phyloP scores from a whole-genome alignment of 1,140 invertebrate genomes.

The Druon quercuslanigerum region DNA sequence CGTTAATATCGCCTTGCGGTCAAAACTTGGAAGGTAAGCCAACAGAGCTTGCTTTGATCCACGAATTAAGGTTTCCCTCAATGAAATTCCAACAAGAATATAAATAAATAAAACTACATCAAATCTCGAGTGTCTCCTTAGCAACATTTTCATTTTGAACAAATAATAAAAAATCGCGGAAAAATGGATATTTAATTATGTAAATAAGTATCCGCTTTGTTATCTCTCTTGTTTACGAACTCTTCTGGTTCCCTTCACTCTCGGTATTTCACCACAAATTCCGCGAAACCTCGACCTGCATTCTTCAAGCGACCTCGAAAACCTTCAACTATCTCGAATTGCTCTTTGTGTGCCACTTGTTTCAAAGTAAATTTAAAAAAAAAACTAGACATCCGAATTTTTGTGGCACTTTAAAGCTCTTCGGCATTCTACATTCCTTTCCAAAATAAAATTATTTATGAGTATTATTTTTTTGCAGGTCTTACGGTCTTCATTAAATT shows the following conservation, averaged over 20 bases:
- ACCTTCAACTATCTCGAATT: conserved; percentile 53
- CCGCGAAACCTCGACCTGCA: conserved; percentile 56
- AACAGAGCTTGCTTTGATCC: conserved; percentile 58
- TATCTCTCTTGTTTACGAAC: background rate
- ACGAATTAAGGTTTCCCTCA: conserved; percentile 46
- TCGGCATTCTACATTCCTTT: too few species aligned
- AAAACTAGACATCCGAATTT: conserved; percentile 28
- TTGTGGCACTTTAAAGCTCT: conserved; percentile 20
- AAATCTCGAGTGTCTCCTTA: background rate
- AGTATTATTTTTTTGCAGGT: too few species aligned
- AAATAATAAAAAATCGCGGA: too few species aligned
- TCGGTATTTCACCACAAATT: conserved; percentile 46
- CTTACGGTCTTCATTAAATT: too few species aligned
- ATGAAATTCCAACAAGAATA: conserved; percentile 7
- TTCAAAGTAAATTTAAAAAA: background rate
- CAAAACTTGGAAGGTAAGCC: conserved; percentile 43
- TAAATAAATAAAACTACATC: background rate
- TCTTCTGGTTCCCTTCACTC: background rate
- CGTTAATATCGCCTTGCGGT: conserved; percentile 65
- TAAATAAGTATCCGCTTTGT: background rate
- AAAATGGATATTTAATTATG: too few species aligned
- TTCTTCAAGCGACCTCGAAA: conserved; percentile 60
- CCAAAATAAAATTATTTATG: too few species aligned
- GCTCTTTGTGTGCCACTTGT: conserved; percentile 51
- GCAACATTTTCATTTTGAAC: background rate